Percentiles rank a stretch among this genome's conserved stretches.
Conservation (phyloP, 2,888 invertebrate species). For the Cosmia trapezina region DNA sequence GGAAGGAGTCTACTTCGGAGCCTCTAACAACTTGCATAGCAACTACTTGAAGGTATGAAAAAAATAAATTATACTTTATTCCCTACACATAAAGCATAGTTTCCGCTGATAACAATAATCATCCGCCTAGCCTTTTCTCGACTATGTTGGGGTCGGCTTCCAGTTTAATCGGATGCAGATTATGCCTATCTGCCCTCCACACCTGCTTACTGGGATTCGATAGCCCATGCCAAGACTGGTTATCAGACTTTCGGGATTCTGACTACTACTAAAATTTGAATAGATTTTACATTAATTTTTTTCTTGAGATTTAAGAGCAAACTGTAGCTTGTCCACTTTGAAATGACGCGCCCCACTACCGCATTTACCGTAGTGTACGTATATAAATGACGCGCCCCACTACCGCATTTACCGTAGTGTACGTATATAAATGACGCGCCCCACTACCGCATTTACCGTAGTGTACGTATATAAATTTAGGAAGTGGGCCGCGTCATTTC, state of each 20-base stretch:
- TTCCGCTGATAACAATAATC: too few species aligned
- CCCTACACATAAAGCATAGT: not conserved
- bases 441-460: too few species aligned
- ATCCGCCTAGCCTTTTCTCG: not conserved
- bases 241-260: not conserved
- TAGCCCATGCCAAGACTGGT: too few species aligned
- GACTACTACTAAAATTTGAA: not conserved
- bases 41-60: conserved; percentile 92
- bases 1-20: conserved; percentile 96
- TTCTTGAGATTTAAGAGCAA: not conserved
- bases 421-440: too few species aligned
- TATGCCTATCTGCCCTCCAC: not conserved
- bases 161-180: not conserved
- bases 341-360: too few species aligned
- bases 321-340: too few species aligned
- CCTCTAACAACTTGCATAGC: conserved; percentile 88
- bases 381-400: too few species aligned
- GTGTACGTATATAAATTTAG: too few species aligned
- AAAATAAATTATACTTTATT: not conserved
- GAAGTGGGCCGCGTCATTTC: too few species aligned
- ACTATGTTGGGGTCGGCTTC: not conserved
- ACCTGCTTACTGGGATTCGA: not conserved
- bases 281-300: not conserved
- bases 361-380: too few species aligned
- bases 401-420: too few species aligned